phyloP scores from a whole-genome alignment of 2,888 invertebrate species.

The Cantharis rufa region DNA sequence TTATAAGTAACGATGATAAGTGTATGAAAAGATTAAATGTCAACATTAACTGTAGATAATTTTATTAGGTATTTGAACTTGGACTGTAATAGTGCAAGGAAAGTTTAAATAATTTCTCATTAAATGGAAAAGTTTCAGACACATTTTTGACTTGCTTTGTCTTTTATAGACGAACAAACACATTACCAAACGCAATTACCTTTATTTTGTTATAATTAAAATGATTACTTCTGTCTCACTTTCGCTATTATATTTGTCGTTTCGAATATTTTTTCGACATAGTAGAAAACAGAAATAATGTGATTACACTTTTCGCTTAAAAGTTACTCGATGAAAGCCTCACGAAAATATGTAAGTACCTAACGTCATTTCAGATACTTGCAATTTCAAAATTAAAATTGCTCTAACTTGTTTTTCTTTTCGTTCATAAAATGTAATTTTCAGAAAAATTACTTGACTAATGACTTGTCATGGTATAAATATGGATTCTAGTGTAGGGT shows the following conservation, averaged over 20 bases:
- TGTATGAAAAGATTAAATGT: neutral
- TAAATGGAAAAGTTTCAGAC: neutral
- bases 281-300: neutral
- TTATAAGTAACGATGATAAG: neutral
- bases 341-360: neutral
- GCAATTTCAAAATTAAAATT: neutral
- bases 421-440: too few relatives aligned
- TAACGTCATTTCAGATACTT: neutral
- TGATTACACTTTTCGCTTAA: neutral
- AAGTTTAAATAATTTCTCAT: neutral
- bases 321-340: neutral
- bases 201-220: neutral
- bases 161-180: neutral
- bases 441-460: too few relatives aligned
- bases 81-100: neutral
- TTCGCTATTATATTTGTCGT: neutral
- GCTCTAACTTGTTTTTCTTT: neutral
- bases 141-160: neutral
- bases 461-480: too few relatives aligned
- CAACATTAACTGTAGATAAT: conserved; percentile 1
- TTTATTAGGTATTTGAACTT: conserved; percentile 4
- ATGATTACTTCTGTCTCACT: neutral
- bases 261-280: neutral
- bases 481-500: too few relatives aligned
- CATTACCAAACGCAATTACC: neutral